These are phyloP conservation scores for Pelobates cultripes DNA, from an alignment of 2,797 vertebrate species.

Conservation along the genomic window DNA sequence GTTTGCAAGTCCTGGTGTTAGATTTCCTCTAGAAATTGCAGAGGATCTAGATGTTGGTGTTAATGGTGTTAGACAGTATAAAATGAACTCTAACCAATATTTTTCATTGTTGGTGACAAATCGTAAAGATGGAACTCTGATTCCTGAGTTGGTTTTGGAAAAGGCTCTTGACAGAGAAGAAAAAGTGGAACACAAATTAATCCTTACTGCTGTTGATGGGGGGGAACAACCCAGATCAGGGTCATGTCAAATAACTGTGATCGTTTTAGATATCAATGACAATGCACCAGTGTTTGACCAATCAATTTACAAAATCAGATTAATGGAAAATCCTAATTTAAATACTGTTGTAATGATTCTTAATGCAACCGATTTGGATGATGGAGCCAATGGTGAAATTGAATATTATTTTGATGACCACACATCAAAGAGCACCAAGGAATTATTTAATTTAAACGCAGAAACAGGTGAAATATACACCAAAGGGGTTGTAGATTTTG, in stretches of 20 bases:
- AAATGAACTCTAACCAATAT: slow-evolving; percentile 79
- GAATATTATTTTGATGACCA: slow-evolving; percentile 28
- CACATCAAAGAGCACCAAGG: neutral
- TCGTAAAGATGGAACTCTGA: slow-evolving; percentile 87
- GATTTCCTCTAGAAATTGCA: slow-evolving; percentile 20
- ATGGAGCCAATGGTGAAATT: slow-evolving; percentile 57
- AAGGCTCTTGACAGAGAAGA: slow-evolving; percentile 86
- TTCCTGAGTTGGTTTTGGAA: slow-evolving; percentile 89
- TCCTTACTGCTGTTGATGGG: slow-evolving; percentile 66
- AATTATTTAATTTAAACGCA: slow-evolving; percentile 20
- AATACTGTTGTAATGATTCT: slow-evolving; percentile 53
- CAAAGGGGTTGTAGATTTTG: slow-evolving; percentile 31
- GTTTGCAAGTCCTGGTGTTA: neutral
- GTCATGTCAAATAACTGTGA: slow-evolving; percentile 61
- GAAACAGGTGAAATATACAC: slow-evolving; percentile 14
- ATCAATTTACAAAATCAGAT: slow-evolving; percentile 37
- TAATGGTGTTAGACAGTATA: slow-evolving; percentile 70
- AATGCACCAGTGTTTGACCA: slow-evolving; percentile 61
- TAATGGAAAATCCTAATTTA: slow-evolving; percentile 52
- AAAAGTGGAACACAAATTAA: slow-evolving; percentile 73
- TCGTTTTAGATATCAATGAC: slow-evolving; percentile 68
- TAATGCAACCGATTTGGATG: slow-evolving; percentile 61
- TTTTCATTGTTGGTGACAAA: slow-evolving; percentile 85
- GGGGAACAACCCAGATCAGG: slow-evolving; percentile 63
- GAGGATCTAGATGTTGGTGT: slow-evolving; percentile 27